Evolutionary conservation across 1,140 invertebrate genomes (phyloP).

Genomic region (Eumaeus atala): DNA sequence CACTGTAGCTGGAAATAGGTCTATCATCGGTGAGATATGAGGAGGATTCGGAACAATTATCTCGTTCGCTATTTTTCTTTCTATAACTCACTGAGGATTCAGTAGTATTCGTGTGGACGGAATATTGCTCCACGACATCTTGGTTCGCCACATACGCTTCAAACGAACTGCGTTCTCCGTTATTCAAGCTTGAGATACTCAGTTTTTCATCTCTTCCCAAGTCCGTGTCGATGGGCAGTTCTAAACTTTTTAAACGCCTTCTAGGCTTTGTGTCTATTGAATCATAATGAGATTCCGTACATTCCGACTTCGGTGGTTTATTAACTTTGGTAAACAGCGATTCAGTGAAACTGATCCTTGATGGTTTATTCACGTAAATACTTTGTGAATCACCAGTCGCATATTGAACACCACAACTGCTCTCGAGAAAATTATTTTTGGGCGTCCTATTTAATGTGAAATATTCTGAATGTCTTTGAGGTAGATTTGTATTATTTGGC

Average conservation of each 20-base stretch:
- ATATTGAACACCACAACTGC: slow-evolving; percentile 61
- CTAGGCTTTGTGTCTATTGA: slow-evolving; percentile 69
- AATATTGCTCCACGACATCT: slow-evolving; percentile 62
- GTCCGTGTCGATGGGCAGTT: slow-evolving; percentile 45
- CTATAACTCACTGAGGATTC: slow-evolving; percentile 57
- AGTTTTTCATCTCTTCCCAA: slow-evolving; percentile 46
- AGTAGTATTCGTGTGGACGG: slow-evolving; percentile 56
- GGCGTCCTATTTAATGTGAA: slow-evolving; percentile 67
- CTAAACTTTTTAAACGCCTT: slow-evolving; percentile 55
- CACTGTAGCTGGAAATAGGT: slow-evolving; percentile 68
- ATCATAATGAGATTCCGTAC: slow-evolving; percentile 63
- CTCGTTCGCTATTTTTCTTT: slow-evolving; percentile 62
- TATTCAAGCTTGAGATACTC: slow-evolving; percentile 44
- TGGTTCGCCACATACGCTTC: slow-evolving; percentile 46
- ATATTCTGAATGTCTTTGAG: slow-evolving; percentile 70
- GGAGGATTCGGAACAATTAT: slow-evolving; percentile 69
- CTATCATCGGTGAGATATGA: slow-evolving; percentile 66
- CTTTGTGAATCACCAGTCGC: slow-evolving; percentile 39
- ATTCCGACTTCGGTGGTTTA: background rate
- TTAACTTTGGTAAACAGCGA: slow-evolving; percentile 67
- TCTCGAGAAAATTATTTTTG: slow-evolving; percentile 65
- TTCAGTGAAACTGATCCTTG: slow-evolving; percentile 59
- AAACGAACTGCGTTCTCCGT: slow-evolving; percentile 54
- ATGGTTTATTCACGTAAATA: slow-evolving; percentile 47
- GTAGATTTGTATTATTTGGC: slow-evolving; percentile 60